Evolutionary conservation across 2,797 vertebrate genomes (phyloP).

Genomic region (Ammospiza maritima): DNA sequence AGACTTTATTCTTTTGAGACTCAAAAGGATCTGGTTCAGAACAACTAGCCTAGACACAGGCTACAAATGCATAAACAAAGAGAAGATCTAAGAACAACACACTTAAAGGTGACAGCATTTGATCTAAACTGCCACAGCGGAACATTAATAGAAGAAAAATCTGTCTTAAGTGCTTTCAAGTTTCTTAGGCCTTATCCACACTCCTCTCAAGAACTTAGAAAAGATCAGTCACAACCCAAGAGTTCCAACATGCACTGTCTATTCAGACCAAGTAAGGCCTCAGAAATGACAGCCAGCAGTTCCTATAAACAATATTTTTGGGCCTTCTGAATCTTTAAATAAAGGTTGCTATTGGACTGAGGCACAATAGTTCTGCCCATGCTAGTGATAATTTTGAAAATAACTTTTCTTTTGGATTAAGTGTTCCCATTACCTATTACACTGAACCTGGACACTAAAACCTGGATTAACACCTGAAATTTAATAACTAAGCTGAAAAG

Average conservation of each 20-base stretch:
- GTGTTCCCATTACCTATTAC: background rate
- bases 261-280: background rate
- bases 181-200: background rate
- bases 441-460: background rate
- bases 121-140: background rate
- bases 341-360: background rate
- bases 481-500: background rate
- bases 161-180: background rate
- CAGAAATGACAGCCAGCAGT: background rate
- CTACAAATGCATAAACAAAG: background rate
- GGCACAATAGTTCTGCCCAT: background rate
- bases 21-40: background rate
- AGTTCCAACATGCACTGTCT: background rate
- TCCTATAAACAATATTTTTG: background rate
- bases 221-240: background rate
- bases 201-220: background rate
- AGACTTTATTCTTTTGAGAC: background rate
- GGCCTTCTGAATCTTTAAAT: background rate
- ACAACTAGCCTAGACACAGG: background rate
- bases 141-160: background rate
- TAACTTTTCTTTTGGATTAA: background rate
- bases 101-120: background rate
- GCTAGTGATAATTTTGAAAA: background rate
- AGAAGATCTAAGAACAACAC: conserved; percentile 12
- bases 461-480: background rate